Evolutionary conservation across 2,113 vertebrate genomes (phyloP).

Genomic region (Lophius piscatorius): DNA sequence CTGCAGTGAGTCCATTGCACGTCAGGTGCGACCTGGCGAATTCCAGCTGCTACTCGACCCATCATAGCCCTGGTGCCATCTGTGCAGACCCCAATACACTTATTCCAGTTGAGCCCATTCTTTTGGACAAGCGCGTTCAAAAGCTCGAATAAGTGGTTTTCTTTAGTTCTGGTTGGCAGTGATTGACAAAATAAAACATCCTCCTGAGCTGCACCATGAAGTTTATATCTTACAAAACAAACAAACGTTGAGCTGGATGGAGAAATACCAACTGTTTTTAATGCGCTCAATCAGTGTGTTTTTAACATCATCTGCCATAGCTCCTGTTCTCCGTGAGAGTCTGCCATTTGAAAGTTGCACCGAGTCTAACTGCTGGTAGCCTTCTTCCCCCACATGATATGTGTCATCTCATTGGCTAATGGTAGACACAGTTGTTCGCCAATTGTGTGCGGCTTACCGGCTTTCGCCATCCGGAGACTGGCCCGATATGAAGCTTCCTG

Average conservation of each 20-base stretch:
- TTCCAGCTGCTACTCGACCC: conserved; percentile 9
- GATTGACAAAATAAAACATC: background rate
- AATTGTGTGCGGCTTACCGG: too few species aligned
- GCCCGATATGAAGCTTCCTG: too few species aligned
- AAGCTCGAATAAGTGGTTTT: background rate
- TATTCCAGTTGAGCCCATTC: background rate
- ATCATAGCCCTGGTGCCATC: too few species aligned
- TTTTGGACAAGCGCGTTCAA: background rate
- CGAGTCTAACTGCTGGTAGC: too few species aligned
- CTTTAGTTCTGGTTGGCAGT: conserved; percentile 8
- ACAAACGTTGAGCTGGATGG: conserved; percentile 15
- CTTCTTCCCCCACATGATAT: too few species aligned
- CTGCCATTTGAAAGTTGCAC: too few species aligned
- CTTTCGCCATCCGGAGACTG: too few species aligned
- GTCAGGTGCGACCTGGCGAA: background rate
- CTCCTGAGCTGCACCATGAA: background rate
- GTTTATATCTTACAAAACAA: conserved; percentile 9
- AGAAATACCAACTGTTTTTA: conserved; percentile 28
- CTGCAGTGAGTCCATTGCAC: conserved; percentile 4
- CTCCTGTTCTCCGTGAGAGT: too few species aligned
- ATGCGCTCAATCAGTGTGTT: background rate
- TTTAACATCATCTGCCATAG: background rate
- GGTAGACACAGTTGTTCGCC: too few species aligned
- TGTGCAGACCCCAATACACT: background rate
- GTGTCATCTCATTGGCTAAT: too few species aligned